Percentiles rank a stretch among this genome's conserved stretches.
phyloP scores from a whole-genome alignment of 2,797 vertebrate species.

The Epinephelus awoara region DNA sequence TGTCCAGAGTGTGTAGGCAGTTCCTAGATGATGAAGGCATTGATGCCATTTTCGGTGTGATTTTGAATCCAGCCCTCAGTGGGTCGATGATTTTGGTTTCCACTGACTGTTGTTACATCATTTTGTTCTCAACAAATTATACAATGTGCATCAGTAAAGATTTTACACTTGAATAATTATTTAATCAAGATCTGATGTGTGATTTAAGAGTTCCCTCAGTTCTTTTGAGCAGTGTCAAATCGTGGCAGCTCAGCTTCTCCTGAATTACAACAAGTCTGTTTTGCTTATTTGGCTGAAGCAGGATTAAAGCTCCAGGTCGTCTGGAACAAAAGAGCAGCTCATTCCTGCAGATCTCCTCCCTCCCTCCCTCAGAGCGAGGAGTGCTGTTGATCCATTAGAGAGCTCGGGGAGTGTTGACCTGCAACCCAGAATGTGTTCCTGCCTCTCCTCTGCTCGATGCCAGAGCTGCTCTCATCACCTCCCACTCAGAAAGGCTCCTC shows the following conservation, averaged over 20 bases:
- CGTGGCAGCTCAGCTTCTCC: background rate
- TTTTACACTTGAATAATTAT: too few species aligned
- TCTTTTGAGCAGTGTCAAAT: too few species aligned
- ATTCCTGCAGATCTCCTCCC: slow-evolving; percentile 6
- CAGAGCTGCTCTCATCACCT: slow-evolving; percentile 46
- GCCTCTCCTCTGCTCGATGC: background rate
- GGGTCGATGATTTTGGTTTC: too few species aligned
- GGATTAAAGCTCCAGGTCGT: slow-evolving; percentile 33
- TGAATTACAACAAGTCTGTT: slow-evolving; percentile 6
- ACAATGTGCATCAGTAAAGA: too few species aligned
- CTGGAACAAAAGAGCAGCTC: slow-evolving; percentile 19
- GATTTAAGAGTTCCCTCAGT: too few species aligned
- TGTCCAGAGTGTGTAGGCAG: too few species aligned
- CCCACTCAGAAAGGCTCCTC: slow-evolving; percentile 28
- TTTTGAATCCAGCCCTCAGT: too few species aligned
- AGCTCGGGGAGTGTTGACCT: slow-evolving; percentile 42
- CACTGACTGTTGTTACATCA: too few species aligned
- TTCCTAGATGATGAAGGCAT: too few species aligned
- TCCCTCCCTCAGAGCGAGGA: background rate
- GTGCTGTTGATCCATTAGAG: slow-evolving; percentile 4
- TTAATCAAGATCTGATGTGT: too few species aligned
- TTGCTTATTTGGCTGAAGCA: slow-evolving; percentile 22
- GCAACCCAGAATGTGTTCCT: slow-evolving; percentile 34
- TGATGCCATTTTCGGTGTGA: too few species aligned
- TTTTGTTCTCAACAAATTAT: too few species aligned